A percentile compares a stretch with the other conserved stretches of the same genome.
Conservation (phyloP, 2,113 vertebrate species). For the Hippotragus niger region DNA sequence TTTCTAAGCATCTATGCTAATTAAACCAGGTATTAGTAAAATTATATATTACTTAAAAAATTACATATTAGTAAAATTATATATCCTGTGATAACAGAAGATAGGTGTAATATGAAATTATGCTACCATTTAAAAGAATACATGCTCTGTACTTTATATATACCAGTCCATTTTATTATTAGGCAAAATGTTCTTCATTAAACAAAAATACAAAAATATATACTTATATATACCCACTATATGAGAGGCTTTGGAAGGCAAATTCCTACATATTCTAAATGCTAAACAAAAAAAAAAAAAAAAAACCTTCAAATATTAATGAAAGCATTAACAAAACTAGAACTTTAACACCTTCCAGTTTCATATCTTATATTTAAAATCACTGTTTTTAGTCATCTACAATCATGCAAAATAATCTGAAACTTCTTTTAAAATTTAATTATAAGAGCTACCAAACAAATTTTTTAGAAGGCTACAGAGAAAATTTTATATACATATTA, state of each 20-base stretch:
- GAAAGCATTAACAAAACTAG: background rate
- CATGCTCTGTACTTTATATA: background rate
- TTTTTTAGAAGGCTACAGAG: background rate
- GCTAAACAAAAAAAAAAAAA: background rate
- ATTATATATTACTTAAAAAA: background rate
- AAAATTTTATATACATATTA: background rate
- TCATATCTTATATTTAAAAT: background rate
- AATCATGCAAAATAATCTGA: background rate
- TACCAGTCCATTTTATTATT: background rate
- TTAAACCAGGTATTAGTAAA: background rate
- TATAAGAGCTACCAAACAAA: background rate
- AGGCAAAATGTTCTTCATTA: background rate
- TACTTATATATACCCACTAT: background rate
- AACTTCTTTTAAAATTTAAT: background rate
- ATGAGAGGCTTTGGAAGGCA: background rate
- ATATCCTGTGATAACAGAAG: background rate
- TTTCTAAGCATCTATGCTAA: background rate
- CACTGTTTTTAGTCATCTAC: conserved; percentile 7
- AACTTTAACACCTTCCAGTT: background rate
- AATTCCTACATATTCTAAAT: background rate
- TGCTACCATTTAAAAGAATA: background rate
- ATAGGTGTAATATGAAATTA: background rate
- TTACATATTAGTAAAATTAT: background rate
- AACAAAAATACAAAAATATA: background rate
- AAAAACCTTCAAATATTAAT: background rate